A percentile compares a stretch with the other conserved stretches of the same genome.
These are phyloP conservation scores for Oreochromis grahami DNA, from an alignment of 2,797 vertebrate genomes.

Conservation along the genomic window DNA sequence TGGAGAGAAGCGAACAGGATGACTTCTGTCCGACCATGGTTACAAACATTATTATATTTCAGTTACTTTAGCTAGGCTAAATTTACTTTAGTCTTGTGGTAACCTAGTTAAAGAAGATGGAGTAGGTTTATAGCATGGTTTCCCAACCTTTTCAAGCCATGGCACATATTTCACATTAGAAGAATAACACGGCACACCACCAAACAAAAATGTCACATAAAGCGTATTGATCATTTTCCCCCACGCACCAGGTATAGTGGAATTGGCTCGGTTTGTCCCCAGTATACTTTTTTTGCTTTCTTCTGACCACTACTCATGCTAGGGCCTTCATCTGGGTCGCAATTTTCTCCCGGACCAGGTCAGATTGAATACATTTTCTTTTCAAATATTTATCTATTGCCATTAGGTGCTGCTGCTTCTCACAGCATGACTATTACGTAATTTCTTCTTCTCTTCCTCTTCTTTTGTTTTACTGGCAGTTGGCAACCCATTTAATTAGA, in stretches of 20 bases:
- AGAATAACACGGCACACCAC: background rate
- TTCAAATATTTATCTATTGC: background rate
- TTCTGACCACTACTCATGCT: background rate
- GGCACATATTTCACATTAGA: background rate
- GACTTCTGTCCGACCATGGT: background rate
- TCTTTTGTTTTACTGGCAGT: background rate
- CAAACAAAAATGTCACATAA: background rate
- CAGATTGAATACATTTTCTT: background rate
- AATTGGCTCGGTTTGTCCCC: background rate
- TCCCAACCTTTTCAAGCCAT: background rate
- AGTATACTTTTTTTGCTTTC: background rate
- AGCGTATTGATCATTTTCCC: background rate
- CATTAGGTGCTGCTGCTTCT: background rate
- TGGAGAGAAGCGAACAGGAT: background rate
- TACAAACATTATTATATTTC: background rate
- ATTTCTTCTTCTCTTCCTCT: background rate
- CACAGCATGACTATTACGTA: background rate
- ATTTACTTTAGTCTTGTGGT: background rate
- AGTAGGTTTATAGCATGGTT: background rate
- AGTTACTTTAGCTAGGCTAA: background rate
- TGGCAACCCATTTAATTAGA: background rate
- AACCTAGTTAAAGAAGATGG: background rate
- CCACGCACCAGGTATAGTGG: background rate
- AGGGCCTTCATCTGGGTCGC: background rate
- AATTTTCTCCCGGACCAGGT: background rate